Base-by-base conservation (phyloP, 2,113 vertebrate genomes). In the Semnornis frantzii region DNA sequence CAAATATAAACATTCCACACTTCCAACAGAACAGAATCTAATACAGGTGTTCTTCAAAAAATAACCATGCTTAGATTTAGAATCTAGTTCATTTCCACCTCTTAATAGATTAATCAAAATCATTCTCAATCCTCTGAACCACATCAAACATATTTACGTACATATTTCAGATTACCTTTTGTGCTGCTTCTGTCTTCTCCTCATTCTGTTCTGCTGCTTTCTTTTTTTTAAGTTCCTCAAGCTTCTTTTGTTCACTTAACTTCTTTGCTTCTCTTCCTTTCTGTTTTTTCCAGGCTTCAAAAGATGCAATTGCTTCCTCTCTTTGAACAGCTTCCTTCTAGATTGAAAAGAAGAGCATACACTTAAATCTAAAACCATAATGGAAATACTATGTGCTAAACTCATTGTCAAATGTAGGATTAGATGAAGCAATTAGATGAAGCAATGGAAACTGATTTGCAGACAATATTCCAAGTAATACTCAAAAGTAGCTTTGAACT, bases 261-360 rank as follows among this genome's bases (percentile, higher is more conserved):
- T 96, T 97, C 97, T 97, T 98, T 70, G 98, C 95, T 87, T 94
- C 97, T 85, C 97, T 98, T 54, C 72, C 87, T 92, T 99, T 99
- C 96, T 98, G 98, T 76, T 98, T 97, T 86, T 98, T 99, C 99
- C 99, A 99, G 34, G 99, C 98, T 86, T 98, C 97, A 83, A 98
- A 99, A 25, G 98, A 98, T 12, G 98, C 98, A 81, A 97, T 94
- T 24, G 98, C 98, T 87, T 98, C 98, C 74, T 98, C 97, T 96
- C 95, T 98, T 97, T 98, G 99, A 71, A 96, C 70, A 44, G 95
- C 96, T 96, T 87, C 97, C 90, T 98, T 91, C 97, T 98, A 44
- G 50, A 85, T 89, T 59, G 59, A 50, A 94, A 82, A 46, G 55
- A 71, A 76, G 28, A 78, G 37, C 24, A 18, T 31, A 86, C 9